Base-by-base conservation (phyloP, 2,113 vertebrate genomes). In the Thymallus thymallus region DNA sequence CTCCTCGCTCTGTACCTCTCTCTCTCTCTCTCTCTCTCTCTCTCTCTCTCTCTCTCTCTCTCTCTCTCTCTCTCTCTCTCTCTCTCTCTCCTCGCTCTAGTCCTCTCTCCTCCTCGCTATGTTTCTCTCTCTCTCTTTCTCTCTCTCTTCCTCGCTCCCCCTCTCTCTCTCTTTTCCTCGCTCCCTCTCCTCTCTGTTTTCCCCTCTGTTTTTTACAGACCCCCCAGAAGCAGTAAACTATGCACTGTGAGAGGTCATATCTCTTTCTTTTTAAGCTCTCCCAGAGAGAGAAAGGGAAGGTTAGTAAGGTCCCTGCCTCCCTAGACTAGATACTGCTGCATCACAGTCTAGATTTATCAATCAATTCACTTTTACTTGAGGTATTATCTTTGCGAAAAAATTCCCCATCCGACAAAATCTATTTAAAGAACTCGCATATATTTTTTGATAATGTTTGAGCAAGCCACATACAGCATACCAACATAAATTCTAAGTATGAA, bases 281-380 rank as follows among this genome's bases (percentile, higher is more conserved):
- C 90, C 71, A 93, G 93, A 91, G 89, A 91, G 82, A 90, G 87
- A 89, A 93, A 92, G 85, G 90, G 86, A 91, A 93, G 93, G 93
- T 94, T 75, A 91, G 93, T 94, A 86, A 82, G 16, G 6, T 2
- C 30, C 18, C 35, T 41, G 35, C 35, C 23, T 32, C 35, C 72
- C 71, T 62, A 18, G 7, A 41, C 9, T 9, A 41, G 35, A 9
- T 41, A 9, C 35, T 22, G n/a, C 56, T 60, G 56, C 56, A 58
- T 58, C 55, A 60, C 18, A 60, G 20, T 5, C 56, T n/a, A 60
- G 62, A 14, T 64, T 14, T 13, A 29, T 24, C 62, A 26, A 23
- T 26, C 23, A 29, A 29, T 64, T 4, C 62, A 13, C 5, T 64
- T 29, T 64, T 30, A 14, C 14, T 29, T 13, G 24, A 63, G 61